Evolutionary conservation across 2,113 vertebrate species (phyloP), one percentile per base, ranked within the genome.

Genomic region (Clinocottus analis): DNA sequence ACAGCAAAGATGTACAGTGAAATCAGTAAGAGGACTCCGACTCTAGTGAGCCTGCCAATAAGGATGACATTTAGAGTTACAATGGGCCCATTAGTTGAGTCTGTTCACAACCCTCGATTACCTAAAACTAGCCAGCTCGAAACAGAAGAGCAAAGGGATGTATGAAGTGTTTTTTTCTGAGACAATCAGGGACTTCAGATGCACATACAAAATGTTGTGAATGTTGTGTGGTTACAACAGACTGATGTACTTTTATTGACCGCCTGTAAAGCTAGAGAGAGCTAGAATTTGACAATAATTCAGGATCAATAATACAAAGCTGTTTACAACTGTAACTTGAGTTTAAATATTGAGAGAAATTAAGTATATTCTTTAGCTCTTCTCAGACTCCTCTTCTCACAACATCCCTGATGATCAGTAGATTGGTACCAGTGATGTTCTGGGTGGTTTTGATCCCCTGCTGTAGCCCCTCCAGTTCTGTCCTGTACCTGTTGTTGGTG

Each of bases 301-400:
- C 35, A 39, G 21, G 37, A 79, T 83, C 56, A 23, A 75, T 72
- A 23, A 75, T 72, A 33, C 2, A 19, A 61, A 63, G 4, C 25
- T 3, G 35, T 73, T 62, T 58, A 53, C 8, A 7, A 21, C 1
- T n/a, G 71, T 61, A 75, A 84, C 53, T 16, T 21, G 65, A 80
- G 17, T 45, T 76, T 29, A 39, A 51, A 56, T 29, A 49, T 6
- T 27, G 27, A 1, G 16, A 17, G 56, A 55, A 68, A 23, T 60
- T 3, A 37, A 25, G 47, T 19, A 17, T 47, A 19, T 47, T 19
- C 5, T 19, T 19, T 19, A 19, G 45, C 45, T 47, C 45, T 47
- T 47, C 7, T 0, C 6, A 19, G 17, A 6, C 45, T 7, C 17
- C 45, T 21, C 6, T 19, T 19, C 45, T 47, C 5, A 47, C 45